Evolutionary conservation across 2,113 vertebrate genomes (phyloP).

Genomic region (Gymnobelideus leadbeateri): DNA sequence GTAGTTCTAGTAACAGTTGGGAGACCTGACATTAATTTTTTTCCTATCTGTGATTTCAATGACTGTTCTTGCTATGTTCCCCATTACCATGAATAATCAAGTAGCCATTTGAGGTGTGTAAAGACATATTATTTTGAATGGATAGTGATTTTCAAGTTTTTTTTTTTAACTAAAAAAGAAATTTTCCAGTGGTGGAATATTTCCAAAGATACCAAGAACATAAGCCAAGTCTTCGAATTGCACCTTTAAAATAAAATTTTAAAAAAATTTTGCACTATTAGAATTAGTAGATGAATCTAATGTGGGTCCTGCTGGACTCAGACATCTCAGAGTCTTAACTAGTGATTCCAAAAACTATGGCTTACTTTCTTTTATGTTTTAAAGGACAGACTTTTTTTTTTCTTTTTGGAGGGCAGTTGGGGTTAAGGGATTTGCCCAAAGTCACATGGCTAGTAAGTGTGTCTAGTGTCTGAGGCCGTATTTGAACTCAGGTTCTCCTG

Average conservation of each 20-base stretch:
- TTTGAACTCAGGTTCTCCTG: no score
- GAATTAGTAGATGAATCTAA: not conserved
- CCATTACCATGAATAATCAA: not conserved
- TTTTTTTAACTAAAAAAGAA: not conserved
- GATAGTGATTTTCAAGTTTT: not conserved
- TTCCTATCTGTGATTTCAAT: not conserved
- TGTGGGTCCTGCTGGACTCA: not conserved
- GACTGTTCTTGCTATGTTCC: not conserved
- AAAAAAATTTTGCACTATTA: not conserved
- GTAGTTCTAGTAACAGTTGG: not conserved
- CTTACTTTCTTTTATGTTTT: not conserved
- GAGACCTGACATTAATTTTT: not conserved
- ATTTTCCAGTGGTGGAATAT: not conserved
- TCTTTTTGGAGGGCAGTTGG: no score
- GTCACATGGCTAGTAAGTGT: no score
- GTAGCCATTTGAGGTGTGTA: not conserved
- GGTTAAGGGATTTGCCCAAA: no score
- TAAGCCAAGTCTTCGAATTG: not conserved
- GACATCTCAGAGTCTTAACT: not conserved
- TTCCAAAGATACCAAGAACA: not conserved
- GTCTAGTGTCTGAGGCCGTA: no score
- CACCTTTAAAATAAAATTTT: not conserved
- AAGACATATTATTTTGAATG: not conserved
- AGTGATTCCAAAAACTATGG: not conserved
- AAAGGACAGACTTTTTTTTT: not conserved